Evolutionary conservation across 1,140 invertebrate species (phyloP), one percentile per base, ranked within the genome.

Genomic region (Pogonomyrmex barbatus): DNA sequence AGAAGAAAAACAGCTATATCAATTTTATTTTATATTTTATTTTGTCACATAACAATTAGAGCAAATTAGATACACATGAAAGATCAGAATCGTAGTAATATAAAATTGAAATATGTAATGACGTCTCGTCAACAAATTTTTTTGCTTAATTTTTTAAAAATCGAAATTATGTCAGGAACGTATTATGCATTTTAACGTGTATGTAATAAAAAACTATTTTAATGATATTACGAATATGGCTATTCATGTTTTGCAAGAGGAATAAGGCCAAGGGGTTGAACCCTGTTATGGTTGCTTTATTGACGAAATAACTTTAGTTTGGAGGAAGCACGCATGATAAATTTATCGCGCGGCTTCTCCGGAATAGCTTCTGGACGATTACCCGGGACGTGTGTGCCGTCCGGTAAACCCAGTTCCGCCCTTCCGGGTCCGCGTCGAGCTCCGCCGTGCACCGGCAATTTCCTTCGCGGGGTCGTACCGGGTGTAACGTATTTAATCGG

Each of bases 401-500:
- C 42, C 65, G 50, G 54, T 71, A 62, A 75, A 89, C 77, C 88
- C 87, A 79, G 82, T 89, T 86, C 47, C 24, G 45, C 50, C 42
- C 56, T 56, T 50, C 47, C 78, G 47, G 17, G 75, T 62, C 84
- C 60, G 50, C 76, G 52, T 24, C 54, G 12, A 50, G 10, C 39
- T 65, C 8, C 68, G 60, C 30, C 73, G 56, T 42, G 47, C 62
- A 30, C 39, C 79, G 30, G 54, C 68, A 83, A 75, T 83, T 83
- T 83, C 79, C 79, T 83, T 12, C 54, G 52, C 42, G 54, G 63
- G 54, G 45, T 60, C 68, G 79, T 50, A 12, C 67, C 60, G 70
- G 71, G 50, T 60, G 63, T 67, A 71, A 70, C 62, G 71, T 65
- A 76, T 68, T 78, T 87, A 90, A 91, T 84, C 75, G 58, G 83